phyloP scores from a whole-genome alignment of 2,797 vertebrate genomes.

The Onychomys torridus region DNA sequence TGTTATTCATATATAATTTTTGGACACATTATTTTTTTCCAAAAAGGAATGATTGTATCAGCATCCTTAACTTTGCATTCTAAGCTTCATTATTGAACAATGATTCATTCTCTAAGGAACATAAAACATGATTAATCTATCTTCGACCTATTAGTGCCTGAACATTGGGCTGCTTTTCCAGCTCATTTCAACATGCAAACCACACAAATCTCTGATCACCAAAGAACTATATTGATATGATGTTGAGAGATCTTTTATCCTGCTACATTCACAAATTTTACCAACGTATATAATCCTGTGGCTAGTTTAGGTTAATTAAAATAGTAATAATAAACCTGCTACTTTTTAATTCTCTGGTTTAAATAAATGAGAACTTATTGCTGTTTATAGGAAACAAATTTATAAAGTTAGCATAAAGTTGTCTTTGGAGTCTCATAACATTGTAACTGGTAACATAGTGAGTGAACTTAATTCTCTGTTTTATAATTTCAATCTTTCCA shows the following conservation, averaged over 20 bases:
- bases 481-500: background rate
- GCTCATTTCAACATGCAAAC: conserved; percentile 58
- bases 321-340: conserved; percentile 55
- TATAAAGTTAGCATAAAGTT: conserved; percentile 32
- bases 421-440: background rate
- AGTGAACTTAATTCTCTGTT: background rate
- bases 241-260: conserved; percentile 67
- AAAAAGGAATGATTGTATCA: conserved; percentile 78
- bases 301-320: conserved; percentile 76
- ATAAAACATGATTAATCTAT: conserved; percentile 67
- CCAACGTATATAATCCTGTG: conserved; percentile 62
- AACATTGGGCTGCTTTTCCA: conserved; percentile 48
- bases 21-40: conserved; percentile 66
- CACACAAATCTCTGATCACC: conserved; percentile 61
- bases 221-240: conserved; percentile 55
- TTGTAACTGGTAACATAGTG: background rate
- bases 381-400: background rate
- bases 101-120: conserved; percentile 66
- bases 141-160: conserved; percentile 62
- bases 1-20: conserved; percentile 81
- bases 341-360: background rate
- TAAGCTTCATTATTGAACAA: conserved; percentile 70
- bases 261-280: conserved; percentile 67
- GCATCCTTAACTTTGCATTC: conserved; percentile 64
- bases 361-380: conserved; percentile 32